Evolutionary conservation across 2,113 vertebrate genomes (phyloP).

Genomic region (Hemibagrus wyckioides): DNA sequence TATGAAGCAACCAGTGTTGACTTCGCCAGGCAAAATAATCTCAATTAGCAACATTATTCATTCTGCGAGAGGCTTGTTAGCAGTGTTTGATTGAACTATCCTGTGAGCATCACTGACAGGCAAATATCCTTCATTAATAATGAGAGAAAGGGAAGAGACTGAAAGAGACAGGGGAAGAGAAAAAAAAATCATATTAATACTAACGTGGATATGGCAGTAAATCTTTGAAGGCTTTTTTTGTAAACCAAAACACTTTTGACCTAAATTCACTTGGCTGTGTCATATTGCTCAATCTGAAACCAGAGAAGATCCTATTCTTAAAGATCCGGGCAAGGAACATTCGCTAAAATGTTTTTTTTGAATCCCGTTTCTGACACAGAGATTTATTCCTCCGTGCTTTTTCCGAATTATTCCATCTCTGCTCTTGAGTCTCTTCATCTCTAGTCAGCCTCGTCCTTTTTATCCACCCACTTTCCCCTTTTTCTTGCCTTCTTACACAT

Average conservation of each 20-base stretch:
- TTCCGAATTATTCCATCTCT: constrained; percentile 18
- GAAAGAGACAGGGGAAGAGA: not conserved
- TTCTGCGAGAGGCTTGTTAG: constrained; percentile 15
- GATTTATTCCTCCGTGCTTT: not conserved
- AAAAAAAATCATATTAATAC: not conserved
- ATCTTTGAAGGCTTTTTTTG: not conserved
- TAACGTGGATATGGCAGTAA: not conserved
- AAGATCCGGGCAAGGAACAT: not conserved
- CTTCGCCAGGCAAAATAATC: constrained; percentile 16
- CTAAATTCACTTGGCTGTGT: not conserved
- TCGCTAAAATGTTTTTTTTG: not conserved
- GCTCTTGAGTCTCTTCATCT: constrained; percentile 17
- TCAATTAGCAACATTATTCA: constrained; percentile 24
- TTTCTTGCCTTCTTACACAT: constrained; percentile 34
- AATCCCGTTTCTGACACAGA: not conserved
- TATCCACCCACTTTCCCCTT: constrained; percentile 18
- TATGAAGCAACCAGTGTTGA: constrained; percentile 20
- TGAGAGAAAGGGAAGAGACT: not conserved
- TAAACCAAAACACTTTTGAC: constrained; percentile 12
- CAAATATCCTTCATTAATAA: constrained; percentile 6
- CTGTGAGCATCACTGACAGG: constrained; percentile 13
- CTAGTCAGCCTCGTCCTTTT: constrained; percentile 18
- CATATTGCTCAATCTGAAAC: not conserved
- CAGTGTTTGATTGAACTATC: constrained; percentile 1
- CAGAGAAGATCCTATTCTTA: not conserved